phyloP scores from a whole-genome alignment of 2,888 invertebrate genomes.

The Morpho helenor region DNA sequence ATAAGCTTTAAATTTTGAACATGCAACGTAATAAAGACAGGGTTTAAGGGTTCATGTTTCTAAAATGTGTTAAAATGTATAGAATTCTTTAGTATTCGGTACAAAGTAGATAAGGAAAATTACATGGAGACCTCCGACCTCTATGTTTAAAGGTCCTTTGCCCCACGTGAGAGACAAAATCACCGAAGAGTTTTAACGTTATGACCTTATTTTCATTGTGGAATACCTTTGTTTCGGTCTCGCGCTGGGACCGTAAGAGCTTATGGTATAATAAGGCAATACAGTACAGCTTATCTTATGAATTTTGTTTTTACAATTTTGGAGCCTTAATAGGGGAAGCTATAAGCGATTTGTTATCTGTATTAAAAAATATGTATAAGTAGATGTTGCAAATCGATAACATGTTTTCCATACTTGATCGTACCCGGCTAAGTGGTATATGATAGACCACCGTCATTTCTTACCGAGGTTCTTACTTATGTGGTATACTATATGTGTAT shows the following conservation, averaged over 20 bases:
- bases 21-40: no score
- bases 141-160: constrained; percentile 15
- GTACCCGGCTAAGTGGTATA: not conserved
- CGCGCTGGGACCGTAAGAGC: constrained; percentile 5
- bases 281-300: constrained; percentile 1
- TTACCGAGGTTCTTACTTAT: no score
- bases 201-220: constrained; percentile 15
- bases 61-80: not conserved
- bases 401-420: no score
- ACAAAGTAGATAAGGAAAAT: constrained; percentile 16
- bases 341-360: no score
- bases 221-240: constrained; percentile 14
- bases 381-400: no score
- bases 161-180: constrained; percentile 18
- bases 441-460: no score
- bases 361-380: no score
- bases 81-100: constrained; percentile 8
- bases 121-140: constrained; percentile 20
- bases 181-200: constrained; percentile 17
- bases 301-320: not conserved
- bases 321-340: no score
- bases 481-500: no score
- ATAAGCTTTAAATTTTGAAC: no score
- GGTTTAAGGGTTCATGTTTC: not conserved
- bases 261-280: constrained; percentile 10